A percentile compares a stretch with the other conserved stretches of the same genome.
phyloP scores from a whole-genome alignment of 2,888 invertebrate genomes.

The Desoria tigrina region DNA sequence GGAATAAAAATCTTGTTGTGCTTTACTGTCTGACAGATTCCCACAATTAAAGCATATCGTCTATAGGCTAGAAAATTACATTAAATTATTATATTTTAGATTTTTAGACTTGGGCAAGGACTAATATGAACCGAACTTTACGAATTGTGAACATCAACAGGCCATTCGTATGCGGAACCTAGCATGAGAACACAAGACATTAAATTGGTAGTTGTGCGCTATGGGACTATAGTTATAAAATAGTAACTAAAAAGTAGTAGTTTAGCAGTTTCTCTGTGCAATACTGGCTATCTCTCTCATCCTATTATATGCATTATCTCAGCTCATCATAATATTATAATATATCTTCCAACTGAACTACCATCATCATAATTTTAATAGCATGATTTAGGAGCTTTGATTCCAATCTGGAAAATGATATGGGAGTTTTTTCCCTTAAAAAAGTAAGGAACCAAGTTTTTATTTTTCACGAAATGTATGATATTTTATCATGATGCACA shows the following conservation, averaged over 20 bases:
- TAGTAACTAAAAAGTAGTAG: no score
- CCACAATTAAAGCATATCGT: slow-evolving; percentile 1
- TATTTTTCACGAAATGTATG: not conserved
- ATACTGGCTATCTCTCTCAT: no score
- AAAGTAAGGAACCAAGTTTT: not conserved
- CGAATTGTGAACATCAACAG: slow-evolving; percentile 32
- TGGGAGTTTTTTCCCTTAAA: slow-evolving; percentile 2
- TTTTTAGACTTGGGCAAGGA: not conserved
- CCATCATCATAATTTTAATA: slow-evolving; percentile 25
- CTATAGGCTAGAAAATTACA: slow-evolving; percentile 8
- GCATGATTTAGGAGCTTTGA: slow-evolving; percentile 46
- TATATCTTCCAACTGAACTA: not conserved
- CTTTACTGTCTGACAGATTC: not conserved
- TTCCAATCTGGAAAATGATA: slow-evolving; percentile 44
- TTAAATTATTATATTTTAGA: slow-evolving; percentile 10
- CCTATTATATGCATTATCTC: no score
- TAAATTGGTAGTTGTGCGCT: not conserved
- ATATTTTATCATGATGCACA: not conserved
- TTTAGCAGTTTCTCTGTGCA: no score
- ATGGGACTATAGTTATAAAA: no score
- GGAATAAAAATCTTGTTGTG: not conserved
- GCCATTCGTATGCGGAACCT: slow-evolving; percentile 45
- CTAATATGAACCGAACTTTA: slow-evolving; percentile 1
- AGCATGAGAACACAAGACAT: slow-evolving; percentile 27
- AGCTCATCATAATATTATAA: no score